These are phyloP conservation scores for Chrysina gloriosa DNA, from an alignment of 2,888 invertebrate genomes.

Conservation along the genomic window DNA sequence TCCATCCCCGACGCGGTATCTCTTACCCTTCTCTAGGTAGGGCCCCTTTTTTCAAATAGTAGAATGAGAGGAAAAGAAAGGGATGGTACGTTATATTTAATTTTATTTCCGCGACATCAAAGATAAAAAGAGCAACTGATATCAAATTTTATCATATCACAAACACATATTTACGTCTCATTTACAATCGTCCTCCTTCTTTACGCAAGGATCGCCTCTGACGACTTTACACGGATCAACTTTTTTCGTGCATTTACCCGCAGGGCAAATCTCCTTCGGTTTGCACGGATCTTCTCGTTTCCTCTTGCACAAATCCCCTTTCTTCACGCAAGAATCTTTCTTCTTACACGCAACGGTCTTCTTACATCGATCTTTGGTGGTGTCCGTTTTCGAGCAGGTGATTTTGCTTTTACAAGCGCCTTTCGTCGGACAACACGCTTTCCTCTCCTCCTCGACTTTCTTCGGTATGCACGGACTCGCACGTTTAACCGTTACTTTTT, in stretches of 20 bases:
- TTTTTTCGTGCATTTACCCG: not conserved
- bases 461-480: not conserved
- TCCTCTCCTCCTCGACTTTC: not conserved
- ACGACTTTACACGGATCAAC: constrained; percentile 5
- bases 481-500: not conserved
- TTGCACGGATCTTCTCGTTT: not conserved
- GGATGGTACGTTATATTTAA: too few species aligned
- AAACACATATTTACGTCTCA: not conserved
- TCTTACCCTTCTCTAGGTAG: too few species aligned
- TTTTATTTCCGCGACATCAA: too few species aligned
- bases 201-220: constrained; percentile 7
- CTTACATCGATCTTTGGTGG: not conserved
- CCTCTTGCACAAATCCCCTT: not conserved
- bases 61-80: too few species aligned
- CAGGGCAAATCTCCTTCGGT: not conserved
- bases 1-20: too few species aligned
- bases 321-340: not conserved
- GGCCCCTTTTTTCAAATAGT: too few species aligned
- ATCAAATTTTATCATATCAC: too few species aligned
- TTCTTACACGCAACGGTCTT: not conserved
- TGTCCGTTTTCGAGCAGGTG: not conserved
- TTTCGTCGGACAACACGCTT: not conserved
- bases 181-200: not conserved
- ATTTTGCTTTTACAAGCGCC: not conserved
- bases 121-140: too few species aligned